Base-by-base conservation (phyloP, 2,888 invertebrate genomes). In the Ypsolopha sequella region DNA sequence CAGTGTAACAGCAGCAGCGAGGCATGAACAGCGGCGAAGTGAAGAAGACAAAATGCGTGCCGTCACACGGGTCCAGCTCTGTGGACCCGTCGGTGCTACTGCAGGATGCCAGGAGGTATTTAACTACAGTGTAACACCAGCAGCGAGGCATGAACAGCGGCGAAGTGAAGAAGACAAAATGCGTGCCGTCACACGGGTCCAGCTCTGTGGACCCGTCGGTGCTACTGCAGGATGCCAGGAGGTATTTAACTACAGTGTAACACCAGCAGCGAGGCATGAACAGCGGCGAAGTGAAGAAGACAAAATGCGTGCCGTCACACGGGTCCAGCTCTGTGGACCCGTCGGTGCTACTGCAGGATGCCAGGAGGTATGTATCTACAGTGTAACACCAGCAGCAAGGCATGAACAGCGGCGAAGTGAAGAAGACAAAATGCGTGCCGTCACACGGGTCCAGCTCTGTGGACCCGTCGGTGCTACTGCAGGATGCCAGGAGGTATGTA, bases 401-500 rank as follows among this genome's bases (percentile, higher is more conserved):
- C 51, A 58, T 61, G 47, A 60, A 60, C 47, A 73, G 76, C 46
- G 73, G 77, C 52, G 85, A 84, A 8, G 85, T 86, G 8, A 77
- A 82, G 69, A 86, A 86, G 64, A 79, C 86, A 0, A 85, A 87
- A 58, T 89, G 89, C 61, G 89, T 89, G 58, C 90, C 90, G 2
- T 68, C 62, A 62, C 89, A 80, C 79, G 76, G 68, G 76, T 82
- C 60, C 61, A 73, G 73, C 10, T 62, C 77, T 1, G 73, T 75
- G 50, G 87, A 87, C 57, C 79, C 86, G 11, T 82, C 88, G 7
- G 81, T 88, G 24, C 76, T 90, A 7, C 68, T 90, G 50, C 89
- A 90, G 54, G 90, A 90, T 59, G 87, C 87, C 38, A 76, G 87
- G 52, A 80, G 87, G 87, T 86, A 63, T 36, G 10, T 8, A n/a